Percentiles rank a stretch among this genome's conserved stretches.
phyloP scores from a whole-genome alignment of 2,113 vertebrate species.

The Abramis brama region DNA sequence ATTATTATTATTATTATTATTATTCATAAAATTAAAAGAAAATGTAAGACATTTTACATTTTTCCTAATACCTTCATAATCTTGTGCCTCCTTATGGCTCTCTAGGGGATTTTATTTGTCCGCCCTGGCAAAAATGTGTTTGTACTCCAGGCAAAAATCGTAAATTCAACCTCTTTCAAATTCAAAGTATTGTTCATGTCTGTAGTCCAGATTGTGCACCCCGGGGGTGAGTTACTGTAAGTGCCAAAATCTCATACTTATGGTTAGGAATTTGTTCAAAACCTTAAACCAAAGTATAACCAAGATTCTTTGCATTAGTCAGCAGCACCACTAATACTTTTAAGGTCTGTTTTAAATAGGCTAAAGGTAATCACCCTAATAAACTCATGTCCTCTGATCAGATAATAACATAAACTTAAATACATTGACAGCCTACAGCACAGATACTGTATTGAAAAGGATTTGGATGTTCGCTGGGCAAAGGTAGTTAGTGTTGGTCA shows the following conservation, averaged over 20 bases:
- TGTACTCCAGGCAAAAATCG: background rate
- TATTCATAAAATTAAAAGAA: no score
- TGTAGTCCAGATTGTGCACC: background rate
- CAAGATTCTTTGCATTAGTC: background rate
- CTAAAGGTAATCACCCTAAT: slow-evolving; percentile 15
- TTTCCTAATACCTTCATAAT: background rate
- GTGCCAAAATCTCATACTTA: background rate
- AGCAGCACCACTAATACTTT: background rate
- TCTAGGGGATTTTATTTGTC: background rate
- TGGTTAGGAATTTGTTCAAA: background rate
- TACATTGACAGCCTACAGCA: slow-evolving; percentile 9
- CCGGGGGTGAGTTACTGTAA: background rate
- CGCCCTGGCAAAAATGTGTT: background rate
- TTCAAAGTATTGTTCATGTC: background rate
- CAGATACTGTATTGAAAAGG: slow-evolving; percentile 21
- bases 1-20: no score
- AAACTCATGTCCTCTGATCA: background rate
- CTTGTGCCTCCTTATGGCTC: background rate
- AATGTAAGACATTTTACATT: no score
- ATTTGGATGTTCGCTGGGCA: slow-evolving; percentile 16
- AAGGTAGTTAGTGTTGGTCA: slow-evolving; percentile 41
- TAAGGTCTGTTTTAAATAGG: background rate
- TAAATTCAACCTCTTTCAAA: no score
- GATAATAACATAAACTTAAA: slow-evolving; percentile 23
- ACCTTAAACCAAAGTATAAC: background rate